phyloP scores from a whole-genome alignment of 2,888 invertebrate species.

The Leucophenga maculata region DNA sequence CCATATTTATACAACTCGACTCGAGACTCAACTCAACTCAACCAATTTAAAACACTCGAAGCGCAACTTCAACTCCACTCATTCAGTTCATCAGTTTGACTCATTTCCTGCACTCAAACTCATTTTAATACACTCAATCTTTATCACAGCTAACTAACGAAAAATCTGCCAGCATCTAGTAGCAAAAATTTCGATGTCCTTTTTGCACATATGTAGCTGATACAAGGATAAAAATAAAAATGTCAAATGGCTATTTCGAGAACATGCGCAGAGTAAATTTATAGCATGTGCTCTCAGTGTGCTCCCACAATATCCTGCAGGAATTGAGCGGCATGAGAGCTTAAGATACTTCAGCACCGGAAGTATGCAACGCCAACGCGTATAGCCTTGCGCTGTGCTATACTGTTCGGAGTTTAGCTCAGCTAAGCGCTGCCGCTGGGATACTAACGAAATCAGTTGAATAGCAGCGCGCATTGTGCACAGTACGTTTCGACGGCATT shows the following conservation, averaged over 20 bases:
- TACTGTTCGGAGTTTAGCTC: neutral
- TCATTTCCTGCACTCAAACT: no score
- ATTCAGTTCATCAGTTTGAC: neutral
- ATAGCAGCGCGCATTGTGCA: conserved; percentile 61
- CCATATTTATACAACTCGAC: no score
- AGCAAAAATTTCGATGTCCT: neutral
- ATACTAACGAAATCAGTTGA: conserved; percentile 42
- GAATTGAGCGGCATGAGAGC: neutral
- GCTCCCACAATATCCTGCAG: conserved; percentile 30
- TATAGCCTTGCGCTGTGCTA: neutral
- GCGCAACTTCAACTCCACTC: neutral
- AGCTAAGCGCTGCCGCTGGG: neutral
- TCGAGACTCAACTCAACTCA: neutral
- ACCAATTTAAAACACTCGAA: neutral
- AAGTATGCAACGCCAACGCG: conserved; percentile 12
- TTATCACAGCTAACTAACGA: no score
- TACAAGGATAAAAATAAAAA: conserved; percentile 48
- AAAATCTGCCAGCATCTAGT: no score
- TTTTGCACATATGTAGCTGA: neutral
- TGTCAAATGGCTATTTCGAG: conserved; percentile 47
- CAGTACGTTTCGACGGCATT: conserved; percentile 47
- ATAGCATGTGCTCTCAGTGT: conserved; percentile 36
- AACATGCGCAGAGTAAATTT: conserved; percentile 60
- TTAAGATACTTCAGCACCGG: neutral
- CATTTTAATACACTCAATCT: neutral